These are phyloP conservation scores for Matsumyia berberina DNA, from an alignment of 2,888 invertebrate genomes.

Conservation along the genomic window DNA sequence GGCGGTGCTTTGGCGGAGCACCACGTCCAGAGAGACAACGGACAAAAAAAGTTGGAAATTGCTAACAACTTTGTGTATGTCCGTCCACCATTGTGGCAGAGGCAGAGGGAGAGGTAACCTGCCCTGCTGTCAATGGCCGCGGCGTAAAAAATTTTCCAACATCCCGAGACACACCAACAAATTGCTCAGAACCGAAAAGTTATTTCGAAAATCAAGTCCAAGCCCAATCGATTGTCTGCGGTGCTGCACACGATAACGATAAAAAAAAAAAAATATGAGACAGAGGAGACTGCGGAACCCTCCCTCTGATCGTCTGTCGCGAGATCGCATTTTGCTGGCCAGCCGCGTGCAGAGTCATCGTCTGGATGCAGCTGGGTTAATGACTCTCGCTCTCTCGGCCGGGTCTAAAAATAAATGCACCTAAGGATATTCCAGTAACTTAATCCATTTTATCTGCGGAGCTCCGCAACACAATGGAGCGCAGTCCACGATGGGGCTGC, in stretches of 20 bases:
- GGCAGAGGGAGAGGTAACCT: too few relatives aligned
- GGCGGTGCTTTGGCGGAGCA: constrained; percentile 40
- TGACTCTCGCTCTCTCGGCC: constrained; percentile 52
- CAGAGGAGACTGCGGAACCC: constrained; percentile 9
- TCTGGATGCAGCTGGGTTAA: constrained; percentile 66
- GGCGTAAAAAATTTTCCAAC: constrained; percentile 31
- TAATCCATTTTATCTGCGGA: constrained; percentile 71
- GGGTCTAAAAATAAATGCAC: constrained; percentile 71
- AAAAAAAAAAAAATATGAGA: constrained; percentile 10
- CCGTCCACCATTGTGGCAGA: constrained; percentile 14
- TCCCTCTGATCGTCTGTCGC: constrained; percentile 33
- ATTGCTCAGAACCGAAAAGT: constrained; percentile 55
- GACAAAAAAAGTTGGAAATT: constrained; percentile 4
- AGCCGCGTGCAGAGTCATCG: constrained; percentile 50
- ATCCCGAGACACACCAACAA: constrained; percentile 65
- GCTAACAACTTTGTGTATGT: constrained; percentile 39
- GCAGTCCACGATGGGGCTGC: constrained; percentile 18
- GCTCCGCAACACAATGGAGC: constrained; percentile 46
- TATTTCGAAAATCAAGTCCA: constrained; percentile 66
- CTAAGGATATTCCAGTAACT: constrained; percentile 75
- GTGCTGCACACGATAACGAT: constrained; percentile 48
- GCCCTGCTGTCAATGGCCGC: constrained; percentile 57
- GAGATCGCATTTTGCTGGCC: constrained; percentile 23
- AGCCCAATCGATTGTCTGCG: constrained; percentile 70
- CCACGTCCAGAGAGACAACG: neutral